Base-by-base conservation (phyloP, 2,888 invertebrate species). In the Cheilosia pagana region DNA sequence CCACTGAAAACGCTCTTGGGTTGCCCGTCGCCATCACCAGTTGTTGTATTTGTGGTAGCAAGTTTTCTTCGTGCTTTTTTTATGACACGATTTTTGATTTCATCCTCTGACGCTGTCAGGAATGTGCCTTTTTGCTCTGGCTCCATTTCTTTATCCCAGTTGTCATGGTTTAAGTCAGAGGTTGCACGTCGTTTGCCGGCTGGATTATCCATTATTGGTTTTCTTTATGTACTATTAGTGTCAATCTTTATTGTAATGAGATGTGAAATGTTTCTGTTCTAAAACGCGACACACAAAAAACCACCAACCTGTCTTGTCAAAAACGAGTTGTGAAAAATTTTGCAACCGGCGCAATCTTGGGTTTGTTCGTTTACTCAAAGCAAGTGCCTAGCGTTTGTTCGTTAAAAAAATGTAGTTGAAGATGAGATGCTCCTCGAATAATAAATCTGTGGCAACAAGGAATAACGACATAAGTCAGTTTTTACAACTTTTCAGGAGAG, bases 91-190 rank as follows among this genome's bases (percentile, higher is more conserved):
- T 94, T 94, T 89, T 95, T 95, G 23, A 98, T 90, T 81, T 95
- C 93, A 57, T 96, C 95, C 43, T 94, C 94, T 0, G 94, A 82
- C 1, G 95, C 94, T 16, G 95, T 95, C 87, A 93, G 92, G 90
- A 97, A 97, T 41, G 93, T 93, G 8, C 97, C 97, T 87, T 95
- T 94, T 10, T 60, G 75, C 89, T 97, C 96, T 0, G 93, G 93
- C 62, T 94, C 94, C 1, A 96, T 95, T 71, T 96, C 96, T 79
- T 94, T 92, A 90, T 97, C 95, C 97, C 97, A 97, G 90, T 97
- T 97, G 12, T 96, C 95, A 88, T 96, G 96, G 91, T 95, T 97
- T 86, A 98, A 91, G 75, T 97, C 95, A 23, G 93, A 93, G 5
- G 95, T 93, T 31, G 97, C 96, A 87, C 93, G 92, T 86, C 98